Percentiles rank a stretch among this genome's conserved stretches.
Conservation (phyloP, 1,140 invertebrate genomes). For the Sarcophaga bullata region DNA sequence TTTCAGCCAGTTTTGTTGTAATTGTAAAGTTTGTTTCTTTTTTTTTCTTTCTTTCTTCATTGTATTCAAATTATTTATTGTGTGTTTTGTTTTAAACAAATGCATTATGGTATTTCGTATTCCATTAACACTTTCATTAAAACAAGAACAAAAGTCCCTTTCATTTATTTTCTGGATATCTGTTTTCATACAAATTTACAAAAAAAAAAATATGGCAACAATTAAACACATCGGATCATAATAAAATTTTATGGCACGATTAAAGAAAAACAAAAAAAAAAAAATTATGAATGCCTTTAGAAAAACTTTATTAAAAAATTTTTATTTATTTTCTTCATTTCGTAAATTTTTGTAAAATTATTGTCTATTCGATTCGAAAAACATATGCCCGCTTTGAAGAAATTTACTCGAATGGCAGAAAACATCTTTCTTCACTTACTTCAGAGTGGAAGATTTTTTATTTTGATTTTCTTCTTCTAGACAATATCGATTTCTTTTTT, state of each 20-base stretch:
- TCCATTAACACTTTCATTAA: background rate
- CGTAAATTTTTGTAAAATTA: background rate
- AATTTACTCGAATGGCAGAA: background rate
- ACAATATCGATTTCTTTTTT: too few relatives aligned
- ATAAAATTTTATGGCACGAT: background rate
- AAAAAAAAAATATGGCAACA: conserved; percentile 12
- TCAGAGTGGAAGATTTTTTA: background rate
- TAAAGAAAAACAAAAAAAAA: background rate
- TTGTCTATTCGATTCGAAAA: background rate
- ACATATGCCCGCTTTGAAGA: background rate
- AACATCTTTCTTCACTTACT: background rate
- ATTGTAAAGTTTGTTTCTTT: background rate
- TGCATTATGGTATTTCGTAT: background rate
- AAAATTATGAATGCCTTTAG: background rate
- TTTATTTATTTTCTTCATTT: conserved; percentile 5
- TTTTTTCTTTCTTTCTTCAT: too few relatives aligned
- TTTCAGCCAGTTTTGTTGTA: background rate
- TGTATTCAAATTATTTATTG: too few relatives aligned
- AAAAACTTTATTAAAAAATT: background rate
- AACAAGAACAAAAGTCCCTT: background rate
- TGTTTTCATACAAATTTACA: background rate
- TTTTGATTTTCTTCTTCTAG: too few relatives aligned
- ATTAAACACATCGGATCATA: background rate
- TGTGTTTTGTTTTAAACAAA: too few relatives aligned
- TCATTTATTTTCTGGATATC: background rate